These are phyloP conservation scores for Drosophila rellima DNA, from an alignment of 2,888 invertebrate species.

Conservation along the genomic window DNA sequence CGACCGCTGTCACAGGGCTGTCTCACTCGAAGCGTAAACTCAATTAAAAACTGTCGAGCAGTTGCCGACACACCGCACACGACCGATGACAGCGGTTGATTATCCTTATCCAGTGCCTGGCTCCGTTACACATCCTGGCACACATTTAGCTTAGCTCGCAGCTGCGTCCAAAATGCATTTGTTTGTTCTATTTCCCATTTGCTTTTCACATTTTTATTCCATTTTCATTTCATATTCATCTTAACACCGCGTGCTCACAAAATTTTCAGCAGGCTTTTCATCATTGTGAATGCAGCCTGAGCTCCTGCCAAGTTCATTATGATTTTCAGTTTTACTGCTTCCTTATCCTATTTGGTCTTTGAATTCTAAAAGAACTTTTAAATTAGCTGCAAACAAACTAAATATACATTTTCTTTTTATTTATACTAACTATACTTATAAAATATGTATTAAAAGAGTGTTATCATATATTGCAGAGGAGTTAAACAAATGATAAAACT, in stretches of 20 bases:
- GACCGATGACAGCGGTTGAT: conserved; percentile 68
- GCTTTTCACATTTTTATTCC: conserved; percentile 8
- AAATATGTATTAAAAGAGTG: not conserved
- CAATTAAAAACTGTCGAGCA: conserved; percentile 78
- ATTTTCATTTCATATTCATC: conserved; percentile 16
- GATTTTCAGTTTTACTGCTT: conserved; percentile 16
- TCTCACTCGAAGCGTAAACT: conserved; percentile 74
- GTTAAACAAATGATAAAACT: too few species aligned
- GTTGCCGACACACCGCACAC: conserved; percentile 50
- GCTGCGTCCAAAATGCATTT: conserved; percentile 43
- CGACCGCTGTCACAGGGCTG: conserved; percentile 25
- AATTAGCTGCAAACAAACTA: not conserved
- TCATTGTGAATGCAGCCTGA: conserved; percentile 3
- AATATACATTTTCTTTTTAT: not conserved
- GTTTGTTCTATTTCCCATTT: conserved; percentile 35
- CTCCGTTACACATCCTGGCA: conserved; percentile 49
- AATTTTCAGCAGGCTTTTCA: conserved; percentile 5
- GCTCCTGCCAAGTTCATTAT: conserved; percentile 32
- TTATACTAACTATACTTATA: not conserved
- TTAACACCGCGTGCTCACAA: conserved; percentile 21
- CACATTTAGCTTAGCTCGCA: conserved; percentile 32
- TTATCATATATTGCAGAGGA: not conserved
- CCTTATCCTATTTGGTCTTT: conserved; percentile 1
- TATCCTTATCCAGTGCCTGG: conserved; percentile 54
- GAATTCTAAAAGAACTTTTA: not conserved